These are phyloP conservation scores for Ginglymostoma cirratum DNA, from an alignment of 2,113 vertebrate genomes.

Conservation along the genomic window DNA sequence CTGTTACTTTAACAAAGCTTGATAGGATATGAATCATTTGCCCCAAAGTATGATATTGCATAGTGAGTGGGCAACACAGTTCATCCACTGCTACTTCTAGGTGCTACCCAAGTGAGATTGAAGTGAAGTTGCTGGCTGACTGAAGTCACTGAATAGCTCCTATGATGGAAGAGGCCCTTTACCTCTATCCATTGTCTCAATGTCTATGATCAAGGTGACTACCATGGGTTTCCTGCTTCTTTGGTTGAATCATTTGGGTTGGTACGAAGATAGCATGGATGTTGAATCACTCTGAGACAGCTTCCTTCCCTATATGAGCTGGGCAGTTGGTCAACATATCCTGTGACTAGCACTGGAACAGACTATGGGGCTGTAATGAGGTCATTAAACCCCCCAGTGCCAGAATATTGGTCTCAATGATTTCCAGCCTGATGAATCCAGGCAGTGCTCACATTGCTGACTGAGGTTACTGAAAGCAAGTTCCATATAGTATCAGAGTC, in stretches of 20 bases:
- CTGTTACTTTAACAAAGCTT: neutral
- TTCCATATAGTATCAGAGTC: neutral
- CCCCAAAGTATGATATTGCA: neutral
- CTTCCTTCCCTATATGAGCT: neutral
- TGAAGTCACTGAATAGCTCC: neutral
- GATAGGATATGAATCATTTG: neutral
- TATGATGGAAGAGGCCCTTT: neutral
- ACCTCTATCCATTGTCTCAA: neutral
- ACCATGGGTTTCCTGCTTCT: neutral
- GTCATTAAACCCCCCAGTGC: neutral
- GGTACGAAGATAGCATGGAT: neutral
- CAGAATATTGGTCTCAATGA: neutral
- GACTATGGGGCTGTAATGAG: neutral
- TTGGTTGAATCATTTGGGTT: neutral
- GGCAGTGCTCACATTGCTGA: neutral
- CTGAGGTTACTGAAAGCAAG: neutral
- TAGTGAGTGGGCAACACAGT: neutral
- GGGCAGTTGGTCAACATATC: neutral
- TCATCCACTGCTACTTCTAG: neutral
- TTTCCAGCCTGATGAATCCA: neutral
- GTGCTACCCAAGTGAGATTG: neutral
- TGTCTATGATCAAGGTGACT: neutral
- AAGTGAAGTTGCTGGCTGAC: neutral
- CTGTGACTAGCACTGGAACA: neutral
- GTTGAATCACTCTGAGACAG: neutral